Evolutionary conservation across 2,113 vertebrate genomes (phyloP).

Genomic region (Petrocephalus microphthalmus): DNA sequence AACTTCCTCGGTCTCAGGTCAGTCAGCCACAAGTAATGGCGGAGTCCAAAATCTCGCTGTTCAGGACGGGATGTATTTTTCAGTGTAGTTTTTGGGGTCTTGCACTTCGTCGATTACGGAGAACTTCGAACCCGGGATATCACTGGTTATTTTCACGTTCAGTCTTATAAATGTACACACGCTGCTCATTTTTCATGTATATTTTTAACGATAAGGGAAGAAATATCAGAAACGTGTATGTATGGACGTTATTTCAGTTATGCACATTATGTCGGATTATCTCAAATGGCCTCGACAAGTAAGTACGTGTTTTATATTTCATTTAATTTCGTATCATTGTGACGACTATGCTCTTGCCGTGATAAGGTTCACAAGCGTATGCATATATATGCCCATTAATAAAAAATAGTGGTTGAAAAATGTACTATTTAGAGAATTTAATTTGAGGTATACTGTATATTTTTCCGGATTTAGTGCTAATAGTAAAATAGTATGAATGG

Average conservation of each 20-base stretch:
- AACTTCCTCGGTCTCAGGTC: slow-evolving; percentile 24
- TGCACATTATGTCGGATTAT: slow-evolving; percentile 19
- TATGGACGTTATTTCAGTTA: slow-evolving; percentile 13
- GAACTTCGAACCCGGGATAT: slow-evolving; percentile 33
- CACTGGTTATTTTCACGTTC: slow-evolving; percentile 1
- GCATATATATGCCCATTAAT: background rate
- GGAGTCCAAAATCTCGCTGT: slow-evolving; percentile 13
- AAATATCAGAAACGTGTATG: background rate
- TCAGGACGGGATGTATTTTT: slow-evolving; percentile 21
- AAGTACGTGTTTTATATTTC: slow-evolving; percentile 17
- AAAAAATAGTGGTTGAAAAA: background rate
- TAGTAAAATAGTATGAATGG: background rate
- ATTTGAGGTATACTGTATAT: background rate
- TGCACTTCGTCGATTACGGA: slow-evolving; percentile 22
- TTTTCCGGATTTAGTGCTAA: background rate
- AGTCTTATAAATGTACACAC: background rate
- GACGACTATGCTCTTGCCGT: background rate
- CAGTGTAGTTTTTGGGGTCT: slow-evolving; percentile 15
- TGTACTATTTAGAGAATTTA: too few relatives aligned
- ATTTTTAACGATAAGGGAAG: background rate
- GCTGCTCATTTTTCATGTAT: background rate
- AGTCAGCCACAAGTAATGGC: slow-evolving; percentile 30
- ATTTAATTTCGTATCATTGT: background rate
- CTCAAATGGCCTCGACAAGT: slow-evolving; percentile 22
- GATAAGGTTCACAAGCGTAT: background rate